Evolutionary conservation across 2,888 invertebrate species (phyloP).

Genomic region (Epirrhoe tristata): DNA sequence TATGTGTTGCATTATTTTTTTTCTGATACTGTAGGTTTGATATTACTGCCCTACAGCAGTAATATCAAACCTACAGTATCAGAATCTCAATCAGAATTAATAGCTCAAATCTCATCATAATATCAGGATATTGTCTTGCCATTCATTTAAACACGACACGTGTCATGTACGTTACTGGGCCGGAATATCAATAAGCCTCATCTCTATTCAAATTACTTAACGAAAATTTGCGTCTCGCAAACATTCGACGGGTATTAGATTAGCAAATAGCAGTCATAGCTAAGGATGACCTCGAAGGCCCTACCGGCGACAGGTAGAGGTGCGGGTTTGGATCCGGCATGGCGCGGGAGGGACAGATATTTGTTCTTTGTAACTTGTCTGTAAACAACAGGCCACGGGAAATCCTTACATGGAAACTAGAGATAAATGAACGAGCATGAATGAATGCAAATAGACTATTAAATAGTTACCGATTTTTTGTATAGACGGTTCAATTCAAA

Average conservation of each 20-base stretch:
- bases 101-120: not conserved
- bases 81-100: no score
- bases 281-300: not conserved
- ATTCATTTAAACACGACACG: not conserved
- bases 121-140: not conserved
- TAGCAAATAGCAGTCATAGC: not conserved
- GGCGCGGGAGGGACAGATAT: not conserved
- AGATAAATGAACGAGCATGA: no score
- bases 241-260: not conserved
- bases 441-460: no score
- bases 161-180: not conserved
- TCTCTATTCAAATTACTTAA: not conserved
- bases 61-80: no score
- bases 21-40: not conserved
- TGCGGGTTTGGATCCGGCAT: not conserved
- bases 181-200: not conserved
- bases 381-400: not conserved
- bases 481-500: no score
- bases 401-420: no score
- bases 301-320: not conserved
- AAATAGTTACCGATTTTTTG: no score
- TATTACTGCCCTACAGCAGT: no score
- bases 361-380: not conserved
- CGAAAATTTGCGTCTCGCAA: not conserved
- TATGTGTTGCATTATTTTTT: conserved; percentile 7